A percentile compares a stretch with the other conserved stretches of the same genome.
These are phyloP conservation scores for Redunca redunca DNA, from an alignment of 2,113 vertebrate species.

Conservation along the genomic window DNA sequence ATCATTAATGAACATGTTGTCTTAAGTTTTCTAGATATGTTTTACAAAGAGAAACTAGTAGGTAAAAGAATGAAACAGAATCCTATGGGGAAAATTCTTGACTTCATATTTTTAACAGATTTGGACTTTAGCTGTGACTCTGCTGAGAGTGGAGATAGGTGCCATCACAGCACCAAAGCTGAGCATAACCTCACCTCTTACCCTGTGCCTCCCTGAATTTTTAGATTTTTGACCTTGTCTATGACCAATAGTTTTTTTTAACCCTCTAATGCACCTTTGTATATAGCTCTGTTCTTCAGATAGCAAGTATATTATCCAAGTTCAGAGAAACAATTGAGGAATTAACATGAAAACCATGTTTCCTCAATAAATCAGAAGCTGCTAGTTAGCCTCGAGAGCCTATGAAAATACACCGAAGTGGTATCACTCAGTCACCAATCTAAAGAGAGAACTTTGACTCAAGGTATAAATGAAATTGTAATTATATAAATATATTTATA, in stretches of 20 bases:
- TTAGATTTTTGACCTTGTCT: constrained; percentile 29
- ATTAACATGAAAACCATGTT: constrained; percentile 42
- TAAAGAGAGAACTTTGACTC: constrained; percentile 75
- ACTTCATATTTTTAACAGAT: constrained; percentile 30
- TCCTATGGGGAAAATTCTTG: neutral
- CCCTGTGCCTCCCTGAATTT: constrained; percentile 41
- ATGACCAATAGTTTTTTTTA: neutral
- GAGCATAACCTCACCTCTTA: constrained; percentile 18
- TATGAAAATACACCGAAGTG: constrained; percentile 58
- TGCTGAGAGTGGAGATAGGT: neutral
- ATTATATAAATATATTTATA: constrained; percentile 79
- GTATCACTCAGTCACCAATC: constrained; percentile 46
- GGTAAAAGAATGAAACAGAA: neutral
- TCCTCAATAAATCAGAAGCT: constrained; percentile 53
- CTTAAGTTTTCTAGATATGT: neutral
- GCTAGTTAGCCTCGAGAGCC: constrained; percentile 47
- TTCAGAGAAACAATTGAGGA: constrained; percentile 52
- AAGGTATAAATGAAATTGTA: constrained; percentile 74
- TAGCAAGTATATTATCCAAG: constrained; percentile 40
- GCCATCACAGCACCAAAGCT: neutral
- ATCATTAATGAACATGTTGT: neutral
- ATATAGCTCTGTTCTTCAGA: constrained; percentile 47
- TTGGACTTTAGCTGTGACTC: constrained; percentile 33
- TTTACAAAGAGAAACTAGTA: constrained; percentile 26
- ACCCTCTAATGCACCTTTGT: neutral